Percentiles rank a stretch among this genome's conserved stretches.
Conservation (phyloP, 2,113 vertebrate genomes). For the Rhinichthys klamathensis region DNA sequence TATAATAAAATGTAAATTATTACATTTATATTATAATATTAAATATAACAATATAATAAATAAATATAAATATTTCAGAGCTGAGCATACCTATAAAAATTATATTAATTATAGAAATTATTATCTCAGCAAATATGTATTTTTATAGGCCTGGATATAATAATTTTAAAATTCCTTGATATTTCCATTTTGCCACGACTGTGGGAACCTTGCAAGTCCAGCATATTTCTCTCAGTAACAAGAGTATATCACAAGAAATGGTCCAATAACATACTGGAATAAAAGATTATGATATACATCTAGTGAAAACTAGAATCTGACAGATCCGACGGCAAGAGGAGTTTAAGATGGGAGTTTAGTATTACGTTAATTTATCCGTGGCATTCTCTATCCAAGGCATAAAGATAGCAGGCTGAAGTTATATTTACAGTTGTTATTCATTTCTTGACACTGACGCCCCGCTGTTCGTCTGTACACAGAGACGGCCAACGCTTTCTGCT, state of each 20-base stretch:
- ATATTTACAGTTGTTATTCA: conserved; percentile 70
- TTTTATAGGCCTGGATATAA: not conserved
- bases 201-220: not conserved
- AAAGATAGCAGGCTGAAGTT: conserved; percentile 48
- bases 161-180: not conserved
- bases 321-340: not conserved
- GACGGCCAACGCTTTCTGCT: conserved; percentile 54
- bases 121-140: not conserved
- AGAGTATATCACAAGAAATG: not conserved
- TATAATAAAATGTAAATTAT: not conserved
- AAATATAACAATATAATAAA: not conserved
- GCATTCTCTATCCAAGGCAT: not conserved
- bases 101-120: not conserved
- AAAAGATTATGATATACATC: not conserved
- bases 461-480: conserved; percentile 67
- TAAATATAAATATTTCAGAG: not conserved
- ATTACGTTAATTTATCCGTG: not conserved
- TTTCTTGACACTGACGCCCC: conserved; percentile 67
- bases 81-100: not conserved
- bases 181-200: not conserved
- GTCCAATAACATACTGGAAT: not conserved
- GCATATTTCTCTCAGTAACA: not conserved
- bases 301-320: not conserved
- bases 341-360: conserved; percentile 10
- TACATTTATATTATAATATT: not conserved